Evolutionary conservation across 2,797 vertebrate genomes (phyloP).

Genomic region (Myotis myotis): DNA sequence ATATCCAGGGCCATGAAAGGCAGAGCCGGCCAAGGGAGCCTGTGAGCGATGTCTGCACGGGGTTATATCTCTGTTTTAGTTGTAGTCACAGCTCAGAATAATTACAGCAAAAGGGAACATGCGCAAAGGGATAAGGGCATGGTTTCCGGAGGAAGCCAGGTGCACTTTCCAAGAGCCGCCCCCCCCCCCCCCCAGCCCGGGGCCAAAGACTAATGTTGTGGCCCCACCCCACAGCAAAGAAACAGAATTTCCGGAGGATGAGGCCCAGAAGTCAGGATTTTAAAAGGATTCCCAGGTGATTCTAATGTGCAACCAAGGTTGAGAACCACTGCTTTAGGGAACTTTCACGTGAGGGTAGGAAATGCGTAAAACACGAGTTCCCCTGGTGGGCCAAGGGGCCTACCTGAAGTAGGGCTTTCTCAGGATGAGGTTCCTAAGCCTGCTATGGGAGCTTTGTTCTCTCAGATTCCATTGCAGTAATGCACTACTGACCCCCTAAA

Average conservation of each 20-base stretch:
- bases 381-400: too few species aligned
- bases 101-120: neutral
- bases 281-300: too few species aligned
- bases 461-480: neutral
- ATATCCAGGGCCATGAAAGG: neutral
- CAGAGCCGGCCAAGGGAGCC: neutral
- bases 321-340: too few species aligned
- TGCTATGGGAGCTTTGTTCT: too few species aligned
- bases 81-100: neutral
- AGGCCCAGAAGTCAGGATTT: too few species aligned
- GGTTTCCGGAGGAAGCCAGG: neutral
- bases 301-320: too few species aligned
- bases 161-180: neutral
- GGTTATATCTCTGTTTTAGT: neutral
- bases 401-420: neutral
- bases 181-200: too few species aligned
- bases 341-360: too few species aligned
- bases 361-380: rapidly evolving
- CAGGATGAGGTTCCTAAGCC: neutral
- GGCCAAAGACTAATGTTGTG: neutral
- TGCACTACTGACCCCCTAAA: neutral
- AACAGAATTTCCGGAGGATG: too few species aligned
- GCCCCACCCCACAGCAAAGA: too few species aligned
- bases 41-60: neutral
- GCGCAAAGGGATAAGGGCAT: neutral